Base-by-base conservation (phyloP, 2,113 vertebrate species). In the Saimiri boliviensis region DNA sequence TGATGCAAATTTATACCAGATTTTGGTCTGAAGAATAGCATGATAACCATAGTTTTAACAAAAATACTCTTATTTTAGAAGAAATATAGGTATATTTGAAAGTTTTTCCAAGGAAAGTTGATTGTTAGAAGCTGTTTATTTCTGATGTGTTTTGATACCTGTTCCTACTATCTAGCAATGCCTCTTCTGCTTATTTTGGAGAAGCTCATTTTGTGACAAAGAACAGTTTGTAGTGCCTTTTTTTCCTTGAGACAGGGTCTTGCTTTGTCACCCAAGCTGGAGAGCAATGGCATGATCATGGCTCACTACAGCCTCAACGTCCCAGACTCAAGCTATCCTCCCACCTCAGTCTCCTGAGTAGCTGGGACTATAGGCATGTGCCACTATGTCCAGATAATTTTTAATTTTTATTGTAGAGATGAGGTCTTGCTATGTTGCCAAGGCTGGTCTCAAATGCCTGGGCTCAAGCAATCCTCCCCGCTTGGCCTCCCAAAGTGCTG, bases 21-120 rank as follows among this genome's bases (percentile, higher is more conserved):
- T 76, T 95, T 92, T 82, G n/a, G 32, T 86, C 42, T 81, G 58
- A 95, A 86, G 49, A 80, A 89, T 58, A 7, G 54, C 70, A 42
- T 70, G 70, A 32, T 58, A 49, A 77, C 14, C 63, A 56, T 6
- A 77, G 47, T 91, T 95, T 68, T 87, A 74, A 52, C 14, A 83
- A 90, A 88, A 80, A 63, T 63, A 30, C 60, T 27, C 60, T 63
- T 27, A 93, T 8, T 23, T 91, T 82, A 91, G 77, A 93, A 87
- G 52, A 95, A 96, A 87, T 84, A 63, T 79, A 74, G 7, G 17
- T 42, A 0, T 74, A 52, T 83, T 96, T 91, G 82, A 86, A 91
- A 80, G 54, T 42, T 84, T 94, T 70, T 49, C 35, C 8, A 70
- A 58, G 49, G 37, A 91, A 8, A 56, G 32, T 58, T 89, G 60